A percentile compares a stretch with the other conserved stretches of the same genome.
Conservation (phyloP, 2,888 invertebrate species). For the Tetrapedia diversipes region DNA sequence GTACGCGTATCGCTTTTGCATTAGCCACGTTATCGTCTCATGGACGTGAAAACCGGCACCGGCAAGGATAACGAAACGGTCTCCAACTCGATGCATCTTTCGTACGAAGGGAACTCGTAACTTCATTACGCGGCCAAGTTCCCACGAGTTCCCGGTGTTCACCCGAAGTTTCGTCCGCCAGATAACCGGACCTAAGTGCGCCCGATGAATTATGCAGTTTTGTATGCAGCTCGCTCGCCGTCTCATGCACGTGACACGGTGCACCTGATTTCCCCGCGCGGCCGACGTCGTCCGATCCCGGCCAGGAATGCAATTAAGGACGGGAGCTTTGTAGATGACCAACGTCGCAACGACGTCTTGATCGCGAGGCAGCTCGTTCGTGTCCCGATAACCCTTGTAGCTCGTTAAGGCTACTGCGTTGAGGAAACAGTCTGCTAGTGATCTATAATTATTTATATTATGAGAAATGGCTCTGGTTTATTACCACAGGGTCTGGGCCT, state of each 20-base stretch:
- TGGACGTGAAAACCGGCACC: too few species aligned
- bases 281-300: slow-evolving; percentile 46
- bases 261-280: slow-evolving; percentile 34
- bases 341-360: slow-evolving; percentile 10
- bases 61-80: slow-evolving; percentile 37
- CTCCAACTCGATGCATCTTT: slow-evolving; percentile 55
- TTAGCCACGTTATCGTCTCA: too few species aligned
- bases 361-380: slow-evolving; percentile 16
- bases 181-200: slow-evolving; percentile 58
- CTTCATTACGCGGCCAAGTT: slow-evolving; percentile 52
- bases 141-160: slow-evolving; percentile 33
- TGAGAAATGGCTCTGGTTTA: too few species aligned
- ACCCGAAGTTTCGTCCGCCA: slow-evolving; percentile 42
- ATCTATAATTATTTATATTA: too few species aligned
- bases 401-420: slow-evolving; percentile 17
- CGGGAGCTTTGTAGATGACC: slow-evolving; percentile 26
- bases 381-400: slow-evolving; percentile 32
- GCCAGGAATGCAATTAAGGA: slow-evolving; percentile 76
- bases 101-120: slow-evolving; percentile 42
- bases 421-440: slow-evolving; percentile 21
- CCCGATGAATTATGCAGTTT: slow-evolving; percentile 67
- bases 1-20: too few species aligned
- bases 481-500: too few species aligned
- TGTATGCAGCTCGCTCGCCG: slow-evolving; percentile 52
- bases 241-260: slow-evolving; percentile 26